These are phyloP conservation scores for Psittacula cyanocephala DNA, from an alignment of 2,113 vertebrate species.

Conservation along the genomic window DNA sequence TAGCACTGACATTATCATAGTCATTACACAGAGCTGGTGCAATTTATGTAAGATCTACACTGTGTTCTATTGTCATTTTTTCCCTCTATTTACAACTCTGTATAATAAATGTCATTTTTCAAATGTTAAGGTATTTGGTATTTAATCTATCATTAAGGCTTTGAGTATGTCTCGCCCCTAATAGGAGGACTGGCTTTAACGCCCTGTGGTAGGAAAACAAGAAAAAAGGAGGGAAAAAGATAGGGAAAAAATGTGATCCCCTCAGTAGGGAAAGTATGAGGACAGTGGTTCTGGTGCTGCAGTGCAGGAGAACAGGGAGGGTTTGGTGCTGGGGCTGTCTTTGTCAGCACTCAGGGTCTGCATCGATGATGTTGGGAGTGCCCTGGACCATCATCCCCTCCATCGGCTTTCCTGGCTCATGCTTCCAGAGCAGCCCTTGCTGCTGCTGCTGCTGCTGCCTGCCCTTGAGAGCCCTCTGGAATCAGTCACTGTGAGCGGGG, in stretches of 20 bases:
- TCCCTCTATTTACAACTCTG: constrained; percentile 74
- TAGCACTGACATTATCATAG: constrained; percentile 79
- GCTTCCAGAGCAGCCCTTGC: neutral
- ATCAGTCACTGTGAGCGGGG: fast-evolving
- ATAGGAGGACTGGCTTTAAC: constrained; percentile 21
- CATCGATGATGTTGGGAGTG: neutral
- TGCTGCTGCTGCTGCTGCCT: neutral
- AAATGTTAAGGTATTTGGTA: constrained; percentile 81
- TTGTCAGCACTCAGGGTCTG: neutral
- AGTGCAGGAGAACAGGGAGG: neutral
- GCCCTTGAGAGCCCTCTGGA: neutral
- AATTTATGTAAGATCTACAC: constrained; percentile 70
- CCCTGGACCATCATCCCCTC: fast-evolving
- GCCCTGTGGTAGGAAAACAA: neutral
- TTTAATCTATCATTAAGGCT: constrained; percentile 75
- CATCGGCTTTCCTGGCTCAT: fast-evolving
- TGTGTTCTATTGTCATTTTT: constrained; percentile 71
- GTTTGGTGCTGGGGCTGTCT: fast-evolving
- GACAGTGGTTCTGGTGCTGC: neutral
- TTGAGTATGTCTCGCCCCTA: constrained; percentile 46
- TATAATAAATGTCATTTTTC: constrained; percentile 78
- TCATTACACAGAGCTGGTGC: constrained; percentile 71
- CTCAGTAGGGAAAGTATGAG: neutral
- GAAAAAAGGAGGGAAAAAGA: neutral
- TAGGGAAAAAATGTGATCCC: neutral